Conservation (phyloP, 2,888 invertebrate species). For the Drosophila rubida region DNA sequence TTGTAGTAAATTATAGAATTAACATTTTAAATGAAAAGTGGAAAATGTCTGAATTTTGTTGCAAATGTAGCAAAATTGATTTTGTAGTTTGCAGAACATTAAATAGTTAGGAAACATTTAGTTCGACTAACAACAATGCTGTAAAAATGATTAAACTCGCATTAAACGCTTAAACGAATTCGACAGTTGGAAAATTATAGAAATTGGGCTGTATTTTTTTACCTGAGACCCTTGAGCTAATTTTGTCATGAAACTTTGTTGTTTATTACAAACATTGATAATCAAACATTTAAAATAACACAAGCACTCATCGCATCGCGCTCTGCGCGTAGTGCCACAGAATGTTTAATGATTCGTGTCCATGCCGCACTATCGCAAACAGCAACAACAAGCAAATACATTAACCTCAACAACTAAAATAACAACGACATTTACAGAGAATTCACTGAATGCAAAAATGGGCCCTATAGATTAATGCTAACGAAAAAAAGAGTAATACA, state of each 20-base stretch:
- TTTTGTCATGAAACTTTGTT: background rate
- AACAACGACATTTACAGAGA: constrained; percentile 30
- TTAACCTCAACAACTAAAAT: constrained; percentile 9
- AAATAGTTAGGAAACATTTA: no score
- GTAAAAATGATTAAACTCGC: no score
- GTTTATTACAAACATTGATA: constrained; percentile 24
- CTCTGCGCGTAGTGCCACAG: background rate
- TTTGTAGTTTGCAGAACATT: no score
- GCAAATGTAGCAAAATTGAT: no score
- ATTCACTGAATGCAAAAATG: constrained; percentile 45
- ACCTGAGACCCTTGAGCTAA: constrained; percentile 22
- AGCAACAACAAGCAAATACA: constrained; percentile 3
- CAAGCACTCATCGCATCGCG: background rate
- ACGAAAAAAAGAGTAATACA: background rate
- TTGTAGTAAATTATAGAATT: no score
- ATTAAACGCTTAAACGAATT: no score
- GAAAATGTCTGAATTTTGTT: no score
- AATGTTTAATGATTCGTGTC: constrained; percentile 38
- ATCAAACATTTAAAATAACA: constrained; percentile 12
- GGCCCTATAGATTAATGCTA: constrained; percentile 20
- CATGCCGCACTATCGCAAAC: constrained; percentile 26
- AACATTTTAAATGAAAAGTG: no score
- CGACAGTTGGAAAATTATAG: no score
- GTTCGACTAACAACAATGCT: no score
- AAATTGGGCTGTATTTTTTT: background rate